These are phyloP conservation scores for Lathronympha strigana DNA, from an alignment of 2,888 invertebrate genomes.

Conservation along the genomic window DNA sequence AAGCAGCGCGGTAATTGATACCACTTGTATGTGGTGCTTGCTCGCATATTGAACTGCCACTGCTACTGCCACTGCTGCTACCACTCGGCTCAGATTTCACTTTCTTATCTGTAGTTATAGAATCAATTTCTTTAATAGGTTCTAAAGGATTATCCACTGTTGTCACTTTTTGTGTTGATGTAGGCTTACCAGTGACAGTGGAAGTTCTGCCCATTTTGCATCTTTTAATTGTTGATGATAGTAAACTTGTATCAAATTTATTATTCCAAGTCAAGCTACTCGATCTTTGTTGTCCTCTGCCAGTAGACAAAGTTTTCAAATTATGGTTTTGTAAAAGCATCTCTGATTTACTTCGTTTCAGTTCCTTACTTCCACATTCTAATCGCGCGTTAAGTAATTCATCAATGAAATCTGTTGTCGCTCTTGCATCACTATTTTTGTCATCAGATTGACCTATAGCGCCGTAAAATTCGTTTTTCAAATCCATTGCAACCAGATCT, in stretches of 20 bases:
- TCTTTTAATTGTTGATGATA: slow-evolving; percentile 86
- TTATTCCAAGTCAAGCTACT: slow-evolving; percentile 88
- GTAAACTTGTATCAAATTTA: slow-evolving; percentile 86
- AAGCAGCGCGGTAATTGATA: slow-evolving; percentile 70
- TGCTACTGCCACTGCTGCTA: slow-evolving; percentile 53
- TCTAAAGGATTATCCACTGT: slow-evolving; percentile 66
- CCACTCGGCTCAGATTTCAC: slow-evolving; percentile 63
- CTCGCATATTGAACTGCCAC: slow-evolving; percentile 62
- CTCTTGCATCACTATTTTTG: slow-evolving; percentile 73
- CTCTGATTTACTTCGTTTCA: slow-evolving; percentile 87
- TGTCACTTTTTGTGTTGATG: slow-evolving; percentile 69
- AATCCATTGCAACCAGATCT: slow-evolving; percentile 86
- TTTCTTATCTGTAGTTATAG: slow-evolving; percentile 63
- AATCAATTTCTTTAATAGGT: slow-evolving; percentile 67
- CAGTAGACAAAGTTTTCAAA: slow-evolving; percentile 78
- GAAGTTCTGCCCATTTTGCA: slow-evolving; percentile 85
- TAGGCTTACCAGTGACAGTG: slow-evolving; percentile 73
- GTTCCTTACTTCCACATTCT: slow-evolving; percentile 81
- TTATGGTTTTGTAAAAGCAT: slow-evolving; percentile 81
- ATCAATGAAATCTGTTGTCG: slow-evolving; percentile 82
- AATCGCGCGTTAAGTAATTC: slow-evolving; percentile 81
- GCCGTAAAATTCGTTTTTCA: slow-evolving; percentile 85
- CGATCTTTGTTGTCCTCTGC: slow-evolving; percentile 86
- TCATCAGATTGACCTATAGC: slow-evolving; percentile 75
- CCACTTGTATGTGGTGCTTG: slow-evolving; percentile 77